Evolutionary conservation across 2,888 invertebrate species (phyloP).

Genomic region (Dendrolimus pini): DNA sequence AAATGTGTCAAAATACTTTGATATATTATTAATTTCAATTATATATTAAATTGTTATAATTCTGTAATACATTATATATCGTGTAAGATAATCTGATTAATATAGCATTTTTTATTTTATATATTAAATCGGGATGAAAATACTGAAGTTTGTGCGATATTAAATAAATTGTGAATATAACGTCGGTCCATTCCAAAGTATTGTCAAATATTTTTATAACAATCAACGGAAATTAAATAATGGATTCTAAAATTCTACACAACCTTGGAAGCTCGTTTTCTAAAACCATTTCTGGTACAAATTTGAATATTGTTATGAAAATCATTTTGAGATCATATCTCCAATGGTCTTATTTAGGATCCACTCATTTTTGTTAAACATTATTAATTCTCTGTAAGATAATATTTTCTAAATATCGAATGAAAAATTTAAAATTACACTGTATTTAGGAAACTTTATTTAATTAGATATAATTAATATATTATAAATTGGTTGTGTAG

Average conservation of each 20-base stretch:
- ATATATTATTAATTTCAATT: slow-evolving; percentile 40
- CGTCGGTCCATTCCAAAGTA: slow-evolving; percentile 62
- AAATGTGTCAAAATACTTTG: slow-evolving; percentile 32
- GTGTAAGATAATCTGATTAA: slow-evolving; percentile 21
- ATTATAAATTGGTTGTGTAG: too few species aligned
- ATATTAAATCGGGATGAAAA: slow-evolving; percentile 12
- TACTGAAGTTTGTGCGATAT: slow-evolving; percentile 56
- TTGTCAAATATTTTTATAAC: slow-evolving; percentile 49
- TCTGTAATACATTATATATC: slow-evolving; percentile 34
- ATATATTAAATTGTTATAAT: slow-evolving; percentile 47
- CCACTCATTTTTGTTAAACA: too few species aligned
- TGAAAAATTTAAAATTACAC: too few species aligned
- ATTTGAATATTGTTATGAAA: too few species aligned
- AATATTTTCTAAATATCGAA: too few species aligned
- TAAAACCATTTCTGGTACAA: not conserved
- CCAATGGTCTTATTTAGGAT: too few species aligned
- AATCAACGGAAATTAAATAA: not conserved
- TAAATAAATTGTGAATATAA: slow-evolving; percentile 33
- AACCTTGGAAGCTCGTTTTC: slow-evolving; percentile 62
- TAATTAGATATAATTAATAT: too few species aligned
- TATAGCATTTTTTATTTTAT: slow-evolving; percentile 20
- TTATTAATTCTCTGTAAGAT: too few species aligned
- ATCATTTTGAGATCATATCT: too few species aligned
- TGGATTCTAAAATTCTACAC: slow-evolving; percentile 44
- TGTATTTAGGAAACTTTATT: too few species aligned